Evolutionary conservation across 2,113 vertebrate species (phyloP).

Genomic region (Pycnonotus jocosus): DNA sequence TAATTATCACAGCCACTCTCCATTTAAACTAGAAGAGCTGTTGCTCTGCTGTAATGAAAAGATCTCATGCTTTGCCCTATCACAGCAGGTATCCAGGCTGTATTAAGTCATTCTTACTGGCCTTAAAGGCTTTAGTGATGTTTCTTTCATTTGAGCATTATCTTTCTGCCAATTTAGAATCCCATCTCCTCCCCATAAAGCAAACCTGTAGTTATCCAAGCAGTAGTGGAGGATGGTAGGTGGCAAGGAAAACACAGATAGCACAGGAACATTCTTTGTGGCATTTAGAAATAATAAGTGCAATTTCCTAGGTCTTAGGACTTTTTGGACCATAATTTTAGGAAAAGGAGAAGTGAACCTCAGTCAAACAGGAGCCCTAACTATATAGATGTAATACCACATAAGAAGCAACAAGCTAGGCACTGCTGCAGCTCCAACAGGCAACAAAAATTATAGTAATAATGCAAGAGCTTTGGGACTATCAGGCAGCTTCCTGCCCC

Average conservation of each 20-base stretch:
- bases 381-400: neutral
- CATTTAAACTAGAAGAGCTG: neutral
- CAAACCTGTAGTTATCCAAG: neutral
- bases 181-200: neutral
- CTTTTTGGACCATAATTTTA: neutral
- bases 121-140: slow-evolving; percentile 24
- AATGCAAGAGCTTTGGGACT: neutral
- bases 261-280: neutral
- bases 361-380: neutral
- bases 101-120: neutral
- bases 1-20: neutral
- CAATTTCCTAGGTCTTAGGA: neutral
- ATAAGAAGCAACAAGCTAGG: neutral
- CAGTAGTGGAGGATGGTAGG: neutral
- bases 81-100: neutral
- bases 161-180: slow-evolving; percentile 20
- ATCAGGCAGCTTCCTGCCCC: neutral
- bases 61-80: neutral
- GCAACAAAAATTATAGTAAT: neutral
- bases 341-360: neutral
- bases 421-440: neutral
- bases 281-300: neutral
- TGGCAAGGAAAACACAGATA: neutral
- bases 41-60: neutral
- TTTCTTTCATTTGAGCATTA: neutral